Percentiles rank a stretch among this genome's conserved stretches.
Conservation (phyloP, 2,888 invertebrate species). For the Scaptomyza caliginosa region DNA sequence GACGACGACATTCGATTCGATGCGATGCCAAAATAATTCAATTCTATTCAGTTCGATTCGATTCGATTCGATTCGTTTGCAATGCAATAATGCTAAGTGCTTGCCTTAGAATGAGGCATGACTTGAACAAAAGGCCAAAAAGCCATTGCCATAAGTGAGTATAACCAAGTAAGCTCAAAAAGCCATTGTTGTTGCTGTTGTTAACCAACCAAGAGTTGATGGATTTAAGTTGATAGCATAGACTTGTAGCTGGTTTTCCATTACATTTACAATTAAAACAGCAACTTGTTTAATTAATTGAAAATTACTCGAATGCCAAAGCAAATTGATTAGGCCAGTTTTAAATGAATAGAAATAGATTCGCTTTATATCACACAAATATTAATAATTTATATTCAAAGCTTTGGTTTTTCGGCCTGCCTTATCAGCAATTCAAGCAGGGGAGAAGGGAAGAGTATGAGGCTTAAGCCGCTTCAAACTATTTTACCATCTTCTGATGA, state of each 20-base stretch:
- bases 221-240: constrained; percentile 21
- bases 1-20: constrained; percentile 33
- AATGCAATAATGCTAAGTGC: constrained; percentile 72
- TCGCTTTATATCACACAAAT: too few relatives aligned
- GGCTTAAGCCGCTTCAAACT: constrained; percentile 56
- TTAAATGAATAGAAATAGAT: too few relatives aligned
- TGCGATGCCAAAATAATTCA: constrained; percentile 53
- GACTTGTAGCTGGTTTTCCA: background rate
- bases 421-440: constrained; percentile 18
- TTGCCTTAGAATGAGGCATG: constrained; percentile 34
- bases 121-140: constrained; percentile 58
- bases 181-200: constrained; percentile 10
- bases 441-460: background rate
- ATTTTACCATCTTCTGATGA: constrained; percentile 54
- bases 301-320: background rate
- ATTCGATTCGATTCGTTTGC: constrained; percentile 52
- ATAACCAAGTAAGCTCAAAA: constrained; percentile 13
- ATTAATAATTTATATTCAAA: too few relatives aligned
- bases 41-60: constrained; percentile 55
- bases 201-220: constrained; percentile 8
- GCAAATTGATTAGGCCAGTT: too few relatives aligned
- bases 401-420: constrained; percentile 5
- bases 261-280: background rate
- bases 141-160: background rate
- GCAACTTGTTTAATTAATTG: background rate